Conservation (phyloP, 37 sponge, comb jelly and placozoan species). For the Cliona cf. orientalis region DNA sequence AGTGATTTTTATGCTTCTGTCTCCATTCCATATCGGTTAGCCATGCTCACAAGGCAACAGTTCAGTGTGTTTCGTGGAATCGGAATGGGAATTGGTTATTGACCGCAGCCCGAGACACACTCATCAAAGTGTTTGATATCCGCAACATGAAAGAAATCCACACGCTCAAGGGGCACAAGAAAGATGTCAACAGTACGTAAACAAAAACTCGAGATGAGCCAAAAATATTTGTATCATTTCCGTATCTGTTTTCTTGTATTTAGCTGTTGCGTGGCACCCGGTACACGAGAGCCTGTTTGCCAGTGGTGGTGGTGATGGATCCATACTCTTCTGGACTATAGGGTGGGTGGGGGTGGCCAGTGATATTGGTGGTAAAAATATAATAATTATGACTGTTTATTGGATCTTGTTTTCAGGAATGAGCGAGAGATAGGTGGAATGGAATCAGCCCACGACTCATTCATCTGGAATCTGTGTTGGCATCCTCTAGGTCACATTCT, state of each 20-base stretch:
- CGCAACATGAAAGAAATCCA: slow-evolving; percentile 95
- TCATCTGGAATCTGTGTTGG: slow-evolving; percentile 91
- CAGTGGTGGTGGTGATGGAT: slow-evolving; percentile 95
- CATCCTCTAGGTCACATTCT: slow-evolving; percentile 98
- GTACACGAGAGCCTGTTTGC: slow-evolving; percentile 91
- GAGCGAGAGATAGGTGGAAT: slow-evolving; percentile 91
- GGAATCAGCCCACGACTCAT: slow-evolving; percentile 92
- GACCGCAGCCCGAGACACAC: slow-evolving; percentile 90
- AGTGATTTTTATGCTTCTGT: background rate
- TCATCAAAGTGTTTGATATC: slow-evolving; percentile 94
- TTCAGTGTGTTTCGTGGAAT: slow-evolving; percentile 89
- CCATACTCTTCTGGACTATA: slow-evolving; percentile 92
- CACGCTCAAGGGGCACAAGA: slow-evolving; percentile 91
- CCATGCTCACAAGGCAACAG: slow-evolving; percentile 92
- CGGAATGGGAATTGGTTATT: slow-evolving; percentile 95
- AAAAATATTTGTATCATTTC: background rate
- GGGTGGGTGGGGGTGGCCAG: slow-evolving; percentile 61
- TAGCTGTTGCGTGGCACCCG: slow-evolving; percentile 96
- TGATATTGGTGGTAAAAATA: background rate
- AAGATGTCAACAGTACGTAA: slow-evolving; percentile 89
- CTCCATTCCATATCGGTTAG: slow-evolving; percentile 35
- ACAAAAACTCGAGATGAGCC: too few species aligned
- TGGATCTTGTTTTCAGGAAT: slow-evolving; percentile 38
- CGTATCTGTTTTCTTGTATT: background rate
- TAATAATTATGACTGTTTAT: background rate